Conservation (phyloP, 1,140 invertebrate species). For the Apis cerana region DNA sequence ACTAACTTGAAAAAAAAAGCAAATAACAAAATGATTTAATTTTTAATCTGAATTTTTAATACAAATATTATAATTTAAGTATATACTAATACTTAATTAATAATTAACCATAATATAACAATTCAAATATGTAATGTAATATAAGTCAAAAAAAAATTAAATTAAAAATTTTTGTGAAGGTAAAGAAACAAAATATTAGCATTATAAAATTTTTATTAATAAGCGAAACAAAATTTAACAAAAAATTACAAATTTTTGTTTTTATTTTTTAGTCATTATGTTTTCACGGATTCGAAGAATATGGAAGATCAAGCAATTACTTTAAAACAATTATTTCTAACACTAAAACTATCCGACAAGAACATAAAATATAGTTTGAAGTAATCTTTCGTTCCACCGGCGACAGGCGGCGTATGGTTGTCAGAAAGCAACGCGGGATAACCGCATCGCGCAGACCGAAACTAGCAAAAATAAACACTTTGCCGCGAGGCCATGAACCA, state of each 20-base stretch:
- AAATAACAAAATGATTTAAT: not conserved
- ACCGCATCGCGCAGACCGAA: not conserved
- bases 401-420: not conserved
- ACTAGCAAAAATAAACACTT: slow-evolving; percentile 22
- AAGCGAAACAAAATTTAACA: no score
- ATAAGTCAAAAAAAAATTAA: no score
- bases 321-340: not conserved
- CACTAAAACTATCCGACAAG: not conserved
- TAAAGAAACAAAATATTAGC: no score
- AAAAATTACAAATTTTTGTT: not conserved
- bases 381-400: not conserved
- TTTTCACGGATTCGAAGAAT: not conserved
- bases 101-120: no score
- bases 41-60: not conserved
- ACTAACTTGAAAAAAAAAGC: not conserved
- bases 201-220: no score
- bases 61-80: not conserved
- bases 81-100: no score
- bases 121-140: no score
- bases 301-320: not conserved
- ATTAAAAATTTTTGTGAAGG: no score
- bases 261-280: no score
- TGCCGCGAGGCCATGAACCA: not conserved
- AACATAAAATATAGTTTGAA: not conserved
- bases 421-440: not conserved